A percentile compares a stretch with the other conserved stretches of the same genome.
Conservation (phyloP, 2,113 vertebrate species). For the Hemicordylus capensis region DNA sequence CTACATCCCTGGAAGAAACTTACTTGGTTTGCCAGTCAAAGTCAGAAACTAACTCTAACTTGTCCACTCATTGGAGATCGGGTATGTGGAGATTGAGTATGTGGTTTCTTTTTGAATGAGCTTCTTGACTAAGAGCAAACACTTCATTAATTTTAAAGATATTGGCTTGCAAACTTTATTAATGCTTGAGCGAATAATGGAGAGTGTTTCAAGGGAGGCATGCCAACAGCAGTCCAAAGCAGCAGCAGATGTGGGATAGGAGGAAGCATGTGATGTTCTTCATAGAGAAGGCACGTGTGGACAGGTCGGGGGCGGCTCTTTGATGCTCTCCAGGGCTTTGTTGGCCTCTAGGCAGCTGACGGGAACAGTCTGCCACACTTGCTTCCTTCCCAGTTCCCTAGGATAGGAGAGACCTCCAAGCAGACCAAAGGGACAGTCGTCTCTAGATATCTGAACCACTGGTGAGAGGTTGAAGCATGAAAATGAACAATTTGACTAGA, state of each 20-base stretch:
- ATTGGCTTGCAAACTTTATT: conserved; percentile 72
- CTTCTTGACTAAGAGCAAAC: conserved; percentile 72
- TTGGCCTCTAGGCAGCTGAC: not conserved
- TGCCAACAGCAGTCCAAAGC: too few species aligned
- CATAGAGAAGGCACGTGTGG: not conserved
- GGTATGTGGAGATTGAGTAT: not conserved
- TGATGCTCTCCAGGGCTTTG: conserved; percentile 28
- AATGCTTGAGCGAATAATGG: conserved; percentile 65
- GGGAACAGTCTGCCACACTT: not conserved
- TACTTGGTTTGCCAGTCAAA: not conserved
- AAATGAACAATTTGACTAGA: not conserved
- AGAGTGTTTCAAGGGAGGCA: conserved; percentile 61
- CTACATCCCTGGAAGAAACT: too few species aligned
- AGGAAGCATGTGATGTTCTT: too few species aligned
- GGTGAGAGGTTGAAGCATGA: not conserved
- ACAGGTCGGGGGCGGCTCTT: not conserved
- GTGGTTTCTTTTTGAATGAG: conserved; percentile 46
- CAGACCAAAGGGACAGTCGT: not conserved
- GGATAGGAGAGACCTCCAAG: not conserved
- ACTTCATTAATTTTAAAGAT: conserved; percentile 79
- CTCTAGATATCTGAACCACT: not conserved
- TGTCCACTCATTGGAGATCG: not conserved
- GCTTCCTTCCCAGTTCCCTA: not conserved
- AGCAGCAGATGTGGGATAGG: conserved; percentile 38
- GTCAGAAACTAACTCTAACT: not conserved